Evolutionary conservation across 1,140 invertebrate species (phyloP), one percentile per base, ranked within the genome.

Genomic region (Sitophilus oryzae): DNA sequence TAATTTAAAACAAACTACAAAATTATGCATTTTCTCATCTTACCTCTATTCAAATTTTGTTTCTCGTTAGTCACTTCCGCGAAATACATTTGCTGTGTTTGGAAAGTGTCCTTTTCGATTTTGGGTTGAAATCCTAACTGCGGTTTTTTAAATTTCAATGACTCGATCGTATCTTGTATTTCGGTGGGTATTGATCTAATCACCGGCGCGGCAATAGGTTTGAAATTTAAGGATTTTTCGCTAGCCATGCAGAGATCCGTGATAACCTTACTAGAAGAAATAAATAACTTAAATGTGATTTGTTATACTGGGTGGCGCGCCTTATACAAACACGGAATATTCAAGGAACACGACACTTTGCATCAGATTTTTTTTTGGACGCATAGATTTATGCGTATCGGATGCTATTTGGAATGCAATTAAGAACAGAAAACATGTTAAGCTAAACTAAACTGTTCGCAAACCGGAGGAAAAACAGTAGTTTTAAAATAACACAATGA

Each of bases 181-280:
- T 56, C 53, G 5, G 10, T 18, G 5, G 53, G 46, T 23, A 48
- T 56, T 9, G 34, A 14, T 41, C 25, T 22, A 3, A n/a, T 21
- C 8, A 2, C 14, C 15, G 9, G 19, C 3, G 18, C 8, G 5
- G 10, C 15, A 16, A 14, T 43, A 2, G 42, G 52, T 40, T 30
- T 25, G 8, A 34, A 37, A 10, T 52, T 45, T 4, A 54, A 25
- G 4, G 36, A 55, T 21, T 48, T 6, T 25, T 55, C 45, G 25
- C 52, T 55, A 6, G 52, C 45, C 23, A 36, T 11, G 40, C n/a
- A 55, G n/a, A 55, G 45, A 55, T 55, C 52, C 16, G 53, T 23
- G 23, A 56, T 21, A 44, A 56, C 30, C 53, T 56, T 56, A 47
- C 53, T 56, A 49, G 46, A 42, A 21, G 2, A 38, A 45, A 5